phyloP scores from a whole-genome alignment of 2,888 invertebrate species.

The Patella ulyssiponensis region DNA sequence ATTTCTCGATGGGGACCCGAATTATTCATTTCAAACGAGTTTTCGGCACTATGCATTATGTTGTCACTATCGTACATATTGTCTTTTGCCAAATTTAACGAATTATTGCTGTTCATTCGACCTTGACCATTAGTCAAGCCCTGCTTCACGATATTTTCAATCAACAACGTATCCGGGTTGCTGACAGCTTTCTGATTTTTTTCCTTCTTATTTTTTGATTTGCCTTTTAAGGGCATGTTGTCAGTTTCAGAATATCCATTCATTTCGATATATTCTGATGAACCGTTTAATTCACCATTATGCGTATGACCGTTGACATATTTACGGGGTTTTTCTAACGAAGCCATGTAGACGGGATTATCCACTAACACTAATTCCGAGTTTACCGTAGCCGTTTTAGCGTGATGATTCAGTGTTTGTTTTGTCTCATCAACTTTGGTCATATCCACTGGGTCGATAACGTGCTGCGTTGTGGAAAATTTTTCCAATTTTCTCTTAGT shows the following conservation, averaged over 20 bases:
- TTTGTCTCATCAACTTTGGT: constrained; percentile 78
- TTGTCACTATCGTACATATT: constrained; percentile 41
- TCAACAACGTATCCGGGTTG: constrained; percentile 49
- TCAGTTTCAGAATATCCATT: constrained; percentile 48
- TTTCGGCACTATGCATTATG: constrained; percentile 46
- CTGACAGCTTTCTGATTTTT: constrained; percentile 39
- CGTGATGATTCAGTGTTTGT: constrained; percentile 24
- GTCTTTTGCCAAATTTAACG: constrained; percentile 46
- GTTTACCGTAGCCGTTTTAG: constrained; percentile 30
- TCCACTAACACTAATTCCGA: constrained; percentile 26
- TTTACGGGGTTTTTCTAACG: constrained; percentile 14
- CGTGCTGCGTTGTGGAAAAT: constrained; percentile 87
- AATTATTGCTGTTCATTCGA: constrained; percentile 47
- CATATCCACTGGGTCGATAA: constrained; percentile 94
- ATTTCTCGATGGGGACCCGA: constrained; percentile 91
- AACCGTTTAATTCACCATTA: constrained; percentile 29
- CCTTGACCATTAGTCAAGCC: constrained; percentile 33
- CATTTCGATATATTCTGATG: constrained; percentile 40
- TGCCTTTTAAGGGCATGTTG: constrained; percentile 35
- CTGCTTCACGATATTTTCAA: constrained; percentile 42
- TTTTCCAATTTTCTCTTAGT: constrained; percentile 90
- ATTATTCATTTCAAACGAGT: constrained; percentile 53
- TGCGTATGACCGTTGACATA: neutral
- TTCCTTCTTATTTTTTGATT: constrained; percentile 46
- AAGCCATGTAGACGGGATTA: constrained; percentile 25